Percentiles rank a stretch among this genome's conserved stretches.
Evolutionary conservation across 2,113 vertebrate genomes (phyloP).

Genomic region (Vanacampus margaritifer): DNA sequence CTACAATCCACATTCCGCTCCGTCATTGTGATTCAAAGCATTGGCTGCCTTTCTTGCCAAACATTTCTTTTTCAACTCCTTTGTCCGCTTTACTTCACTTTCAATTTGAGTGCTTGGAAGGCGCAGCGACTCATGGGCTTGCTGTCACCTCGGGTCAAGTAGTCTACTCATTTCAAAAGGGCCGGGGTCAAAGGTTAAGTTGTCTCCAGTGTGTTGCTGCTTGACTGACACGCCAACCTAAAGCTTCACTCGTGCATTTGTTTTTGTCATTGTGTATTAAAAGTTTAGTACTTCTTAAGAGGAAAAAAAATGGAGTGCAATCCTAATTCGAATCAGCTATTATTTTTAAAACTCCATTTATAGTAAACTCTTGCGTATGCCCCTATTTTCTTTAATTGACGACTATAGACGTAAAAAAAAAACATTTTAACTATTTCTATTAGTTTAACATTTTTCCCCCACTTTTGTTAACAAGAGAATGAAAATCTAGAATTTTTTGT

Average conservation of each 20-base stretch:
- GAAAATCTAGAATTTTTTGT: no score
- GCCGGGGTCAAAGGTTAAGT: conserved; percentile 78
- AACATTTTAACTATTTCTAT: no score
- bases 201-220: conserved; percentile 77
- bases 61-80: conserved; percentile 21
- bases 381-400: neutral
- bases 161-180: conserved; percentile 78
- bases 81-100: conserved; percentile 61
- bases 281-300: conserved; percentile 77
- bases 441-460: no score
- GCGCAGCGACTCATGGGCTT: conserved; percentile 65
- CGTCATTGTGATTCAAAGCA: neutral
- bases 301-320: conserved; percentile 23
- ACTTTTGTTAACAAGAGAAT: no score
- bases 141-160: conserved; percentile 75
- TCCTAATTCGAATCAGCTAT: neutral
- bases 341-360: neutral
- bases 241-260: conserved; percentile 25
- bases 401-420: no score
- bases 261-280: conserved; percentile 77
- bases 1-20: conserved; percentile 11
- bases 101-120: conserved; percentile 53
- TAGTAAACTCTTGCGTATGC: neutral
- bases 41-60: conserved; percentile 22
- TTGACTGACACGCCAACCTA: conserved; percentile 69